phyloP scores from a whole-genome alignment of 1,140 invertebrate genomes.

The Hylyphantes graminicola region DNA sequence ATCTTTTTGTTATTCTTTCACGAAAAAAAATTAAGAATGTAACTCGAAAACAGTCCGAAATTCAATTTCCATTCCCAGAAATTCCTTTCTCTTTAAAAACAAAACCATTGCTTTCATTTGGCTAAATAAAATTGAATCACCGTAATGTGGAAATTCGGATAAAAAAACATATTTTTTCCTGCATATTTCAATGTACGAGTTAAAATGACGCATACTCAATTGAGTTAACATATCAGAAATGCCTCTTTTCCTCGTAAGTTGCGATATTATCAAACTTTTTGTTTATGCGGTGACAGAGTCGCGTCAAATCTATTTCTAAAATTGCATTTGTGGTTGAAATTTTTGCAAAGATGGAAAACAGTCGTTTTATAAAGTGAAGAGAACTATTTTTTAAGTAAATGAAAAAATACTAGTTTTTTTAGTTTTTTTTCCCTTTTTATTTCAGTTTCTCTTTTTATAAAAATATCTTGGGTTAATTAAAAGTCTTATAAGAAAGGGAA shows the following conservation, averaged over 20 bases:
- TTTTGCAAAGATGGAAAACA: constrained; percentile 34
- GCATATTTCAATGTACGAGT: neutral
- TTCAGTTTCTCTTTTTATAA: too few relatives aligned
- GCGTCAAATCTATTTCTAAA: constrained; percentile 35
- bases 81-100: neutral
- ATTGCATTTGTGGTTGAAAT: constrained; percentile 29
- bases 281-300: constrained; percentile 33
- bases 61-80: constrained; percentile 21
- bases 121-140: constrained; percentile 46
- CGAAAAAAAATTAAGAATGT: too few relatives aligned
- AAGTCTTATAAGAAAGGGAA: too few relatives aligned
- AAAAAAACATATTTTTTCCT: constrained; percentile 23
- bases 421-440: too few relatives aligned
- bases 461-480: too few relatives aligned
- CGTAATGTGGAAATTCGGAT: constrained; percentile 36
- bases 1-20: too few relatives aligned
- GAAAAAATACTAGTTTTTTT: neutral
- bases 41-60: neutral
- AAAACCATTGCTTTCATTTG: constrained; percentile 10
- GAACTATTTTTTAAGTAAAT: neutral
- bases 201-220: neutral
- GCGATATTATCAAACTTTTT: neutral
- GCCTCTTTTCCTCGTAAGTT: too few relatives aligned
- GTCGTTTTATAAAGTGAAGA: neutral
- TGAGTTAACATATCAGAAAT: too few relatives aligned